phyloP scores from a whole-genome alignment of 2,888 invertebrate species.

The Volucella zonaria region DNA sequence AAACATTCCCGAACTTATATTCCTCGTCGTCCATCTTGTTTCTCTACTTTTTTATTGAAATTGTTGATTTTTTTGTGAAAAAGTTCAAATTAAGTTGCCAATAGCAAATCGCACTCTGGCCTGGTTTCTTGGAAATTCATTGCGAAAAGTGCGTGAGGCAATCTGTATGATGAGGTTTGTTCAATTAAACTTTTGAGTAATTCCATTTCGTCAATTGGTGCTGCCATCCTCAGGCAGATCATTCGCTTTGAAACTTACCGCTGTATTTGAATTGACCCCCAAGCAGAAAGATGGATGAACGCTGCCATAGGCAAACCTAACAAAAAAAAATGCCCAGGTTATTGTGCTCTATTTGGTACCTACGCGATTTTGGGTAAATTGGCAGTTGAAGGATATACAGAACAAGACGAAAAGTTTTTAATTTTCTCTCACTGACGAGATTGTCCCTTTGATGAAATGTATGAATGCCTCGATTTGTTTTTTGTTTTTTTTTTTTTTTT shows the following conservation, averaged over 20 bases:
- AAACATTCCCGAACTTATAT: too few relatives aligned
- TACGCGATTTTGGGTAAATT: constrained; percentile 55
- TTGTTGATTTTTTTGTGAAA: too few relatives aligned
- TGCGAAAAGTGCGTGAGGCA: constrained; percentile 22
- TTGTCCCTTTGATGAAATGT: constrained; percentile 63
- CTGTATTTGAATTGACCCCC: constrained; percentile 37
- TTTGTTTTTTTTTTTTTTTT: constrained; percentile 27
- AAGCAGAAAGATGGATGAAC: constrained; percentile 47
- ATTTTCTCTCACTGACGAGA: constrained; percentile 52
- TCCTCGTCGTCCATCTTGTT: too few relatives aligned
- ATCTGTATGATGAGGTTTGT: constrained; percentile 57
- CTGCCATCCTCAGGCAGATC: neutral
- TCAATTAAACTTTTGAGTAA: constrained; percentile 70
- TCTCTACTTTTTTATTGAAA: neutral
- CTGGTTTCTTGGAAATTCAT: constrained; percentile 13
- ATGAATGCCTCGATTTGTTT: constrained; percentile 12
- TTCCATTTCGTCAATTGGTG: constrained; percentile 68
- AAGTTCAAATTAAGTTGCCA: too few relatives aligned
- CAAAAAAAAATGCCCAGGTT: constrained; percentile 29
- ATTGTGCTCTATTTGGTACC: constrained; percentile 14
- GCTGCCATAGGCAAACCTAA: constrained; percentile 42
- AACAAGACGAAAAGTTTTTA: constrained; percentile 59
- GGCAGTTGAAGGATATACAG: constrained; percentile 66
- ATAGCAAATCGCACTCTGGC: neutral
- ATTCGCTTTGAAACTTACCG: constrained; percentile 26